phyloP scores from a whole-genome alignment of 2,797 vertebrate species.

The Smutsia temminckii region DNA sequence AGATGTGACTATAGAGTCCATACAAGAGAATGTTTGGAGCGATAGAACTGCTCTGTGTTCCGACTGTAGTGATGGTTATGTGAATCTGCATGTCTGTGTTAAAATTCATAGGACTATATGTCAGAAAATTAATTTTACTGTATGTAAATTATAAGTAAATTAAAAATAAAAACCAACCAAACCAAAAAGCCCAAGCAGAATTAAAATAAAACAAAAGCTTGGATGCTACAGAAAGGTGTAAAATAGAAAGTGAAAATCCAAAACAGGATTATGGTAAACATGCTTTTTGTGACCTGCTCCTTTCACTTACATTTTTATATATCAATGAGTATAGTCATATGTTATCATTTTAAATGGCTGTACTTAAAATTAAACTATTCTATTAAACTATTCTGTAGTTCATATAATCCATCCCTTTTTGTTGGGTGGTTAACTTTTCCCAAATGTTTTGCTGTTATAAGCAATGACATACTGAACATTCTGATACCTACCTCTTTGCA shows the following conservation, averaged over 20 bases:
- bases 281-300: not conserved
- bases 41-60: not conserved
- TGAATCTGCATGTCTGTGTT: not conserved
- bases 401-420: not conserved
- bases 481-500: not conserved
- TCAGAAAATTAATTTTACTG: not conserved
- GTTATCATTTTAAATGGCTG: not conserved
- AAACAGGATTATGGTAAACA: not conserved
- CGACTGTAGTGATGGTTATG: not conserved
- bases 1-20: not conserved
- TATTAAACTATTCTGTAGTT: not conserved
- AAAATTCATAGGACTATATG: not conserved
- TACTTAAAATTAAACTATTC: too few species aligned
- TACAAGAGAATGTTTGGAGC: not conserved
- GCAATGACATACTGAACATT: not conserved
- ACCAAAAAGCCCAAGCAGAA: not conserved
- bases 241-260: not conserved
- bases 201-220: conserved; percentile 31
- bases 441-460: not conserved
- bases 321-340: not conserved
- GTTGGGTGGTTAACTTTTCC: not conserved
- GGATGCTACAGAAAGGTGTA: not conserved
- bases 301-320: not conserved
- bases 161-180: not conserved
- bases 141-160: conserved; percentile 9